These are phyloP conservation scores for Vipera ursinii DNA, from an alignment of 2,797 vertebrate genomes.

Conservation along the genomic window DNA sequence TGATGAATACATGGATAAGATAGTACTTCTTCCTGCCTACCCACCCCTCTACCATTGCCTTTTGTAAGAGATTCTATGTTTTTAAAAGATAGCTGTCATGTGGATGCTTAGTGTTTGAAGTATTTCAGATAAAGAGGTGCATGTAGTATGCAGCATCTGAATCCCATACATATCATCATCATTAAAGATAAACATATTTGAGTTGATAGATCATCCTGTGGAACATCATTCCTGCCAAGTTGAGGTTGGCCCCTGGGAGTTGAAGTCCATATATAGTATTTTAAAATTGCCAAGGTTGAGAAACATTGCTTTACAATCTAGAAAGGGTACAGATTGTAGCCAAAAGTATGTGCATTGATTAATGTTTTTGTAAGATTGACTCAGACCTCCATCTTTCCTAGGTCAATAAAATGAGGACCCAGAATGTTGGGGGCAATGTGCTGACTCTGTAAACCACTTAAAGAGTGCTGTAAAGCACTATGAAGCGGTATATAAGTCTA, in stretches of 20 bases:
- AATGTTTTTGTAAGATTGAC: not conserved
- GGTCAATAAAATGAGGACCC: not conserved
- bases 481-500: not conserved
- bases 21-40: not conserved
- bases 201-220: not conserved
- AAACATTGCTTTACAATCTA: not conserved
- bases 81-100: not conserved
- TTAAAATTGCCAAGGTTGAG: not conserved
- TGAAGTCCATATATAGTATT: not conserved
- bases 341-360: not conserved
- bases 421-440: not conserved
- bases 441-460: not conserved
- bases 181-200: not conserved
- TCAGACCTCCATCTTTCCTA: not conserved
- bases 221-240: not conserved
- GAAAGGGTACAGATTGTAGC: not conserved
- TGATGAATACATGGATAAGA: not conserved
- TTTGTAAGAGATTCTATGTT: not conserved
- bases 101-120: not conserved
- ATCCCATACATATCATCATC: not conserved
- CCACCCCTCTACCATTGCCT: not conserved
- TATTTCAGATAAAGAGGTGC: not conserved
- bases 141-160: not conserved
- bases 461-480: not conserved
- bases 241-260: not conserved